A percentile compares a stretch with the other conserved stretches of the same genome.
Conservation (phyloP, 2,888 invertebrate species). For the Rotaria macrura region DNA sequence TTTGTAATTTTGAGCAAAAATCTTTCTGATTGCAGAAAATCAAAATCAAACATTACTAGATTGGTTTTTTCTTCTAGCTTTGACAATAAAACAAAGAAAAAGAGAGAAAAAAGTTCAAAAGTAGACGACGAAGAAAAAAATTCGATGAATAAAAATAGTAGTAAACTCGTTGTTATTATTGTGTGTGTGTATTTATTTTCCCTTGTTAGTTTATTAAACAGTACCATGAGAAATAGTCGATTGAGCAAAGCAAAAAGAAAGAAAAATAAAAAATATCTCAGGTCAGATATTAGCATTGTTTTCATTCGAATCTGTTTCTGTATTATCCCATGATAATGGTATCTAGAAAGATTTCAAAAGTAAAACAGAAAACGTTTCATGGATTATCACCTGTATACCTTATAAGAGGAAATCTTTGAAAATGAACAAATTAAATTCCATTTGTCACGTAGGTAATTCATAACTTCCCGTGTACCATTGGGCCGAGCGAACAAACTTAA, state of each 20-base stretch:
- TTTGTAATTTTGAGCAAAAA: background rate
- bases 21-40: background rate
- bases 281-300: background rate
- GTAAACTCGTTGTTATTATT: background rate
- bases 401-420: background rate
- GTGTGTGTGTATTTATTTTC: too few species aligned
- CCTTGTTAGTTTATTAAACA: background rate
- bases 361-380: background rate
- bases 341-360: background rate
- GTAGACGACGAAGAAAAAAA: background rate
- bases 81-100: too few species aligned
- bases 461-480: conserved; percentile 1
- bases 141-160: background rate
- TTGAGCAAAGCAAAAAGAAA: background rate
- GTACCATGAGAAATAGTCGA: background rate
- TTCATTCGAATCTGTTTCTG: background rate
- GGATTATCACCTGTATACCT: background rate
- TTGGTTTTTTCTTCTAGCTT: background rate
- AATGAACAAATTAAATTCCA: background rate
- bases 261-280: background rate
- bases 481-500: conserved; percentile 8
- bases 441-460: conserved; percentile 6
- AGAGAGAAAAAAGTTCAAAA: too few species aligned
- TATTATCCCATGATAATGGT: background rate
- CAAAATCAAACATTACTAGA: background rate